Evolutionary conservation across 2,888 invertebrate species (phyloP).

Genomic region (Eupithecia abbreviata): DNA sequence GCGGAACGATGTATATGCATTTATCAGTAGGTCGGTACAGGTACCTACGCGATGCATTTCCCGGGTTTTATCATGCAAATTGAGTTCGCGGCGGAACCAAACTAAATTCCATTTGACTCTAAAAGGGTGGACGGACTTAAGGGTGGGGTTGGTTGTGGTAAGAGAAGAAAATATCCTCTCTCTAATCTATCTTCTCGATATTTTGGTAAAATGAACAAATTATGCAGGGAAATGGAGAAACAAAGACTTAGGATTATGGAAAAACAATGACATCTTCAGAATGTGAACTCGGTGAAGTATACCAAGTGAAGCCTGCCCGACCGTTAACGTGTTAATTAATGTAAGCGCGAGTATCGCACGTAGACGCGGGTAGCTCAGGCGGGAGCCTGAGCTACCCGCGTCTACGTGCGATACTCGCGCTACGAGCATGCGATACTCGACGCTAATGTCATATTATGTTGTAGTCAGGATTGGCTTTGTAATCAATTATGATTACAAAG

Average conservation of each 20-base stretch:
- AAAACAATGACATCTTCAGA: neutral
- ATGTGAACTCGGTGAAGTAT: neutral
- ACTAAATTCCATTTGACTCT: constrained; percentile 33
- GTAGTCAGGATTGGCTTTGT: neutral
- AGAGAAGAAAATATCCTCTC: neutral
- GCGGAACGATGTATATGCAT: neutral
- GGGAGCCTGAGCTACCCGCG: too few species aligned
- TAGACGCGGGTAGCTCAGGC: too few species aligned
- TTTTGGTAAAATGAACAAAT: neutral
- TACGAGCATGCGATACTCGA: neutral
- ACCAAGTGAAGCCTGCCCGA: neutral
- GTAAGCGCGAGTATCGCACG: too few species aligned
- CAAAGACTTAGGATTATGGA: neutral
- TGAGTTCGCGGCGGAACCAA: constrained; percentile 28
- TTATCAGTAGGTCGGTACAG: neutral
- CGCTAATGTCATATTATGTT: neutral
- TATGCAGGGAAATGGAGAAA: neutral
- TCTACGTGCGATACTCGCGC: too few species aligned
- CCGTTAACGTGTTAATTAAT: too few species aligned
- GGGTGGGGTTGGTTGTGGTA: neutral
- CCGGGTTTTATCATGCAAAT: constrained; percentile 32
- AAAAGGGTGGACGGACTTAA: constrained; percentile 24
- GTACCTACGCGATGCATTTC: constrained; percentile 17
- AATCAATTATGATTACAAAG: too few species aligned
- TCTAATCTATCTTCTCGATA: neutral